Evolutionary conservation across 2,113 vertebrate genomes (phyloP), one percentile per base, ranked within the genome.

Genomic region (Tonatia bakeri): DNA sequence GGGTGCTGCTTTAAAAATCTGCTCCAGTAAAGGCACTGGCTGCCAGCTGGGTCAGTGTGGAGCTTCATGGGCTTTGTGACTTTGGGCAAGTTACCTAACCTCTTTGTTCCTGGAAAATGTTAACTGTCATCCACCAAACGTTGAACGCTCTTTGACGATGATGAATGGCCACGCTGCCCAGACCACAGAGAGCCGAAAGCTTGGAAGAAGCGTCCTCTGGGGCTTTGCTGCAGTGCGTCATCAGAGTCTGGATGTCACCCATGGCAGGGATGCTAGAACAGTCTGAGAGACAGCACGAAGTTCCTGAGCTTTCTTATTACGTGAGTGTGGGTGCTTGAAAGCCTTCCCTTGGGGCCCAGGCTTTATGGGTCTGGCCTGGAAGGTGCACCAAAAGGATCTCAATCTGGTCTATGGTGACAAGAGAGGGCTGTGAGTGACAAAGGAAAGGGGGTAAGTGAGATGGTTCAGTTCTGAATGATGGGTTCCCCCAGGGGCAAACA

Each of bases 61-160:
- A 75, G 43, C 14, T 43, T 84, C 33, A 54, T 16, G 24, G 80
- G 19, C 61, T 83, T 28, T 70, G 90, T 7, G 43, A 28, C 20
- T 47, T 69, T 16, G 79, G 70, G 56, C 56, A 43, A n/a, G n/a
- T 73, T 54, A 94, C 47, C 70, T 75, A 73, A 24, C 24, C 16
- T 87, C 54, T 56, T 26, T 20, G 38, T 81, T 96, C 82, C 81
- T 84, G 81, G 91, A 81, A 36, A 77, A 75, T 75, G 67, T 70
- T 47, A 91, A 89, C 50, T n/a, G 24, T 87, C 69, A 26, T 56
- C 64, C 47, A 87, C 15, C 14, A 47, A 73, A 84, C 17, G 3
- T 64, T 69, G 69, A 33, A 47, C 31, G n/a, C 38, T 91, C 47
- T 91, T 47, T 13, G 43, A 73, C 2, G 1, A 52, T 86, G 70